These are phyloP conservation scores for Biston betularia DNA, from an alignment of 2,888 invertebrate genomes.

Conservation along the genomic window DNA sequence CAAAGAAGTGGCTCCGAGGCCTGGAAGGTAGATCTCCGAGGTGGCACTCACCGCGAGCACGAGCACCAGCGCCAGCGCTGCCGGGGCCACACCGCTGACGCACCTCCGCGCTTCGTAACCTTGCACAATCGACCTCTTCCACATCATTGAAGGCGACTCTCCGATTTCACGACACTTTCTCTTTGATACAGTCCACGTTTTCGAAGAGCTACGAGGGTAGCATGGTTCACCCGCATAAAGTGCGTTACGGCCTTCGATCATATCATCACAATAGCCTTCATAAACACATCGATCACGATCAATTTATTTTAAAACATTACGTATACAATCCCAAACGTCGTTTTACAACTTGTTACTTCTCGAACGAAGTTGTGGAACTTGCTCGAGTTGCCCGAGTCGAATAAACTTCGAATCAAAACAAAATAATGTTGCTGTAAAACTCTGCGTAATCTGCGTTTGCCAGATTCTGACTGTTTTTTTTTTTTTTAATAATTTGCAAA, in stretches of 20 bases:
- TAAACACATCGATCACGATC: constrained; percentile 24
- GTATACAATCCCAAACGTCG: constrained; percentile 9
- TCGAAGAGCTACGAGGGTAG: constrained; percentile 50
- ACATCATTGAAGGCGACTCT: constrained; percentile 84
- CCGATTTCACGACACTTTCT: constrained; percentile 84
- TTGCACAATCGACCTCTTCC: constrained; percentile 85
- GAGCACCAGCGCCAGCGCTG: constrained; percentile 51
- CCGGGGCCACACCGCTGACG: constrained; percentile 59
- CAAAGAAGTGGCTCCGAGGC: constrained; percentile 14
- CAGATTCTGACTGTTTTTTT: no score
- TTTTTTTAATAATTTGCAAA: no score
- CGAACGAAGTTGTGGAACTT: background rate
- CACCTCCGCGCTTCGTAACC: constrained; percentile 57
- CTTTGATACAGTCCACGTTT: constrained; percentile 66
- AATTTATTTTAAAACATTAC: constrained; percentile 45
- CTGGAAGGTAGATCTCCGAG: background rate
- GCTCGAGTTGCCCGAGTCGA: background rate
- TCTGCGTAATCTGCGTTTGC: no score
- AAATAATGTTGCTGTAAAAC: background rate
- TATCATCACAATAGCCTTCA: constrained; percentile 54
- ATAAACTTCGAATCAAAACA: background rate
- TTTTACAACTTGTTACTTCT: constrained; percentile 6
- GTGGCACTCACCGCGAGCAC: constrained; percentile 65
- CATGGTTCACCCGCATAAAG: constrained; percentile 61
- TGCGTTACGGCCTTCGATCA: constrained; percentile 53